Base-by-base conservation (phyloP, 2,888 invertebrate species). In the Acleris holmiana region DNA sequence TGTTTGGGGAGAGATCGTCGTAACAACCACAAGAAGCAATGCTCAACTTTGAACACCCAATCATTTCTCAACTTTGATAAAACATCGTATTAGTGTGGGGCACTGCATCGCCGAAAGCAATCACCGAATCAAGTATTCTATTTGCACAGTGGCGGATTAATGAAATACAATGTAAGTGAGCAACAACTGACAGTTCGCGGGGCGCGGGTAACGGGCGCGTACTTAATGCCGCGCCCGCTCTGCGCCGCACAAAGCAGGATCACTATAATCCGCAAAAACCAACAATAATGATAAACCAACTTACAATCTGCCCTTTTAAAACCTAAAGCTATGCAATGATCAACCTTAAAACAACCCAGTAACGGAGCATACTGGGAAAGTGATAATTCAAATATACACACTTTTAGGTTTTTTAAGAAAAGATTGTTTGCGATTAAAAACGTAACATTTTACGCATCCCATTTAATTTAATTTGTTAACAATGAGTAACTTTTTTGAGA, bases 391-490 rank as follows among this genome's bases (percentile, higher is more conserved):
- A 49, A 48, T 46, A 19, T 17, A 15, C 48, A 71, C 67, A 68
- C 29, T 0, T 29, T 61, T 68, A 62, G 64, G 40, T 40, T 67
- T 72, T 71, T 73, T 70, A 69, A 19, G 21, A 60, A 44, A 56
- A 51, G n/a, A 7, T 44, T 41, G 13, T 41, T 77, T 77, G 73
- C 68, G 67, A 61, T 74, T 76, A 29, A 8, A 73, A 77, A 80
- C 69, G 77, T 73, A 74, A 78, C 76, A 74, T 82, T 79, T 79
- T 83, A 81, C 75, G 74, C 80, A 75, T 72, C 69, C 79, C 77
- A 82, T 88, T 88, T 89, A 90, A 89, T 89, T 83, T 88, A 85
- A 90, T 89, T 89, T 88, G 77, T 70, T 80, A 83, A 86, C 87
- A 89, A 89, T 86, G 75, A 74, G 76, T 68, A 69, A 77, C 72